A percentile compares a stretch with the other conserved stretches of the same genome.
Conservation (phyloP, 2,888 invertebrate genomes). For the Embidobia sp. region DNA sequence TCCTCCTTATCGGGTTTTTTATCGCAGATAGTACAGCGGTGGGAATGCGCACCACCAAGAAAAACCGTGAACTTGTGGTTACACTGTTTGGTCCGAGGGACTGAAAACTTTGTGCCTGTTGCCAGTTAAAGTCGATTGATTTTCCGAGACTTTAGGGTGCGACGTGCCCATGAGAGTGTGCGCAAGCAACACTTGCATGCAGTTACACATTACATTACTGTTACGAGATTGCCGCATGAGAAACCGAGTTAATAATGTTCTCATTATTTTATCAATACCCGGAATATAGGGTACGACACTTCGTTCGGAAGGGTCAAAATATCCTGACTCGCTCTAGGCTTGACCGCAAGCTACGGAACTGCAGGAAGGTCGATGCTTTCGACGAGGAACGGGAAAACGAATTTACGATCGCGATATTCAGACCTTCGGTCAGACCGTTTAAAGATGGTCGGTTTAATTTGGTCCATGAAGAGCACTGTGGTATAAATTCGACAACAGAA, state of each 20-base stretch:
- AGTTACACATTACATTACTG: constrained; percentile 73
- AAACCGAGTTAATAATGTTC: constrained; percentile 76
- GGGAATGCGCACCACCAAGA: no score
- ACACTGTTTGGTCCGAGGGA: no score
- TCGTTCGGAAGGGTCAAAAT: constrained; percentile 56
- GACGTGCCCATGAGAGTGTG: constrained; percentile 20
- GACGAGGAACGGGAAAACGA: constrained; percentile 64
- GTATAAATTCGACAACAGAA: no score
- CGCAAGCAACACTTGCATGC: constrained; percentile 74
- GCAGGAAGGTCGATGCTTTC: constrained; percentile 29
- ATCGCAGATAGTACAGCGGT: no score
- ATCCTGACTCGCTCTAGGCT: constrained; percentile 31
- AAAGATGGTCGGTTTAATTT: no score
- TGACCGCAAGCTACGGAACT: constrained; percentile 40
- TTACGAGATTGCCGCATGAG: constrained; percentile 56
- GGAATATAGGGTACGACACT: constrained; percentile 71
- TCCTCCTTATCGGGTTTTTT: no score
- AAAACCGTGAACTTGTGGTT: no score
- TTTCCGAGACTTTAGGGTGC: constrained; percentile 21
- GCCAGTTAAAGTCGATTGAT: constrained; percentile 14
- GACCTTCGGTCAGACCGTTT: constrained; percentile 67
- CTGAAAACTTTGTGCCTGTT: constrained; percentile 3
- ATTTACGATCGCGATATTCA: constrained; percentile 71
- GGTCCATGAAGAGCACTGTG: no score
- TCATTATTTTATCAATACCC: constrained; percentile 78